Evolutionary conservation across 2,888 invertebrate genomes (phyloP), one percentile per base, ranked within the genome.

Genomic region (Eumerus sabulonum): DNA sequence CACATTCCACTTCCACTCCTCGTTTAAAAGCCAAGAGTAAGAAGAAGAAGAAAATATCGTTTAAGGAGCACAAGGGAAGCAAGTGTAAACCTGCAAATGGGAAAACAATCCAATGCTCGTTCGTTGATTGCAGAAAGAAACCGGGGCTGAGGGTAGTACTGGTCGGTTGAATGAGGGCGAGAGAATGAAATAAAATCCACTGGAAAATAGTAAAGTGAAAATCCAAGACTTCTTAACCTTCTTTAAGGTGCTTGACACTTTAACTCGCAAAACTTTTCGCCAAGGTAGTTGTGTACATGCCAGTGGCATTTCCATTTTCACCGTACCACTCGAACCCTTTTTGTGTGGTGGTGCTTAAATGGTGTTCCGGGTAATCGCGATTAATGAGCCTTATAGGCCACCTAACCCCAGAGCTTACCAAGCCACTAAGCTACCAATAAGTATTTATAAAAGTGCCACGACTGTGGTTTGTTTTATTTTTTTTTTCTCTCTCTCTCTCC

Each of bases 191-290:
- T 19, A 50, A 56, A 13, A 35, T 18, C 9, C 18, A 56, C 35
- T 27, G 16, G 9, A 67, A 13, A 19, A 38, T 27, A 70, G 42
- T 35, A 42, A 16, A 50, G 38, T 56, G 48, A 38, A 68, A 76
- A 47, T 27, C 50, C 36, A 77, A 73, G 59, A 50, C 70, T 70
- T 64, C 64, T 81, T 76, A 76, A 81, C 81, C 76, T 76, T 71
- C 76, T 76, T 81, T 51, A 27, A 81, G 76, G 81, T 81, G 70
- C 70, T 76, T 81, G 81, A 81, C 81, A 81, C 71, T 81, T 76
- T 44, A 60, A 64, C 79, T 64, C 63, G 67, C 73, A 63, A 62
- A 73, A 62, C n/a, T n/a, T 67, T 67, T 12, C 18, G 56, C 44
- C 42, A 44, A 62, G 73, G 67, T 59, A 36, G 17, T 35, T 27